Base-by-base conservation (phyloP, 2,113 vertebrate species). In the Prunella himalayana region DNA sequence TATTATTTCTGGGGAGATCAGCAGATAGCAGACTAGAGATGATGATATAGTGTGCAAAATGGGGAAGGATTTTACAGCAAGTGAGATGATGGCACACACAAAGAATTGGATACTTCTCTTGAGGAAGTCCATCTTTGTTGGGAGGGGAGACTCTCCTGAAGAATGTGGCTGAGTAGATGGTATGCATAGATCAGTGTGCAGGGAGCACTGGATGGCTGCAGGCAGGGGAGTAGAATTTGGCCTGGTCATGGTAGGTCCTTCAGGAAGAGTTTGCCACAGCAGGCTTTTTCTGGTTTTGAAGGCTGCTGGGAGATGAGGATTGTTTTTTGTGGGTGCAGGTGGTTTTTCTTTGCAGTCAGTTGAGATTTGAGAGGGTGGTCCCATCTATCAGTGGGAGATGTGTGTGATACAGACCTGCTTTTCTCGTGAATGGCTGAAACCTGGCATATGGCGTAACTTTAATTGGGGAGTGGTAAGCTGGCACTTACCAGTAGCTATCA, bases 181-280 rank as follows among this genome's bases (percentile, higher is more conserved):
- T 70, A 22, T 30, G n/a, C 4, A 1, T 2, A 20, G 13, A 8
- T 68, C 3, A 21, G 4, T 15, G 33, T 6, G 5, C 41, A 15
- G 12, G 0, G 1, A 59, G 27, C 2, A 1, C 17, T 33, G 35
- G 11, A 27, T 0, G 3, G 27, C 18, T 60, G 27, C 49, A 50
- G 71, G 30, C 13, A 12, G 41, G 31, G 33, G 17, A 57, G n/a
- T 16, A 18, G 37, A 1, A 0, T 68, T 63, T 64, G 51, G 19
- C 8, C 13, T 60, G 5, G 18, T 59, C 61, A 9, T 86, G 18
- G 5, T 68, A 42, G 13, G 7, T 82, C 15, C 28, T 61, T 78
- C 31, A 31, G 60, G 53, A 57, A 22, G 51, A 44, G 41, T 71
- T 88, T 7, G 10, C 25, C 0, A 0, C 35, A 59, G 18, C 25